These are phyloP conservation scores for Gulo gulo DNA, from an alignment of 2,113 vertebrate species.

Conservation along the genomic window DNA sequence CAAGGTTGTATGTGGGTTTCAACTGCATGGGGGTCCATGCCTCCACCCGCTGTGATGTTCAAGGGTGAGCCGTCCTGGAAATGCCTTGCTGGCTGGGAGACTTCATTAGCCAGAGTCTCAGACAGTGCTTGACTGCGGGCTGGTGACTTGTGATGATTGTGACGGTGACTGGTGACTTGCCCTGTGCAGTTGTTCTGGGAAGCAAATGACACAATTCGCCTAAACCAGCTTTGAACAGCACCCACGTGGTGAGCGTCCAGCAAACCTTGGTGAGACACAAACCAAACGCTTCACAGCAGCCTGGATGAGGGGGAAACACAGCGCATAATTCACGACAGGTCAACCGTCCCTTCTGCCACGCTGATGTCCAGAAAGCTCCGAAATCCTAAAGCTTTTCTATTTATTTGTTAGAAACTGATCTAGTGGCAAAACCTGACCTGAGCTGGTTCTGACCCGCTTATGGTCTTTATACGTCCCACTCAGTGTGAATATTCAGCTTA, in stretches of 20 bases:
- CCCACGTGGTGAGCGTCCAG: background rate
- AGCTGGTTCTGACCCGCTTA: background rate
- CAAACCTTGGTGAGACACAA: background rate
- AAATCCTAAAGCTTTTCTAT: background rate
- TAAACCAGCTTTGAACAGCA: background rate
- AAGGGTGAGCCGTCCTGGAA: background rate
- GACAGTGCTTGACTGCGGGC: background rate
- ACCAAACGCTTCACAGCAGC: background rate
- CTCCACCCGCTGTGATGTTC: background rate
- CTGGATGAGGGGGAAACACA: background rate
- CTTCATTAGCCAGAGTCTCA: background rate
- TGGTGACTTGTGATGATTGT: too few relatives aligned
- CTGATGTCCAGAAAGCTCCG: background rate
- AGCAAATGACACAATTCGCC: background rate
- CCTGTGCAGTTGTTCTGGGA: background rate
- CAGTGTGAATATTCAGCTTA: too few relatives aligned
- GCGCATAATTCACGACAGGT: accelerated
- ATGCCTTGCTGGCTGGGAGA: background rate
- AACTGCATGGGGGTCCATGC: background rate
- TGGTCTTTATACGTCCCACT: too few relatives aligned
- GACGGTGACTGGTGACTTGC: background rate
- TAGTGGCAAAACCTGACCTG: background rate
- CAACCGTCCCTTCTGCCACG: background rate
- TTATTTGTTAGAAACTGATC: background rate
- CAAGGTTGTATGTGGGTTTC: background rate